These are phyloP conservation scores for Gymnopithys bicolor DNA, from an alignment of 2,797 vertebrate genomes.

Conservation along the genomic window DNA sequence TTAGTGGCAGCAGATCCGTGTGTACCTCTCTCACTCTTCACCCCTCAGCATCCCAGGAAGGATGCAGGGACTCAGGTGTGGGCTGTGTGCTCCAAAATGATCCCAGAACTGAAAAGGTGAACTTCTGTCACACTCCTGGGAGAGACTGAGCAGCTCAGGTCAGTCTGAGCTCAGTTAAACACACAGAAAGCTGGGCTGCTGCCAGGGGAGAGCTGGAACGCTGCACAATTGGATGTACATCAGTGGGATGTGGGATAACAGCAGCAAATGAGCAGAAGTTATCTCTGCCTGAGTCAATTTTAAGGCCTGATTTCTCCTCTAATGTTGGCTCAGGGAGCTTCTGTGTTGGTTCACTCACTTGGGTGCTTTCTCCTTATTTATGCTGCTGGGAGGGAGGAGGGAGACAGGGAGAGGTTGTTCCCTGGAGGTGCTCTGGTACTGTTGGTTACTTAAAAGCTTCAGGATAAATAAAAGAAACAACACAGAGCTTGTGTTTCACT, in stretches of 20 bases:
- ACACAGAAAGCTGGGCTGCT: fast-evolving
- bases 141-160: fast-evolving
- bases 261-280: neutral
- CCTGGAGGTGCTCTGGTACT: neutral
- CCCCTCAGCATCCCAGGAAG: neutral
- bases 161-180: neutral
- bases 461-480: neutral
- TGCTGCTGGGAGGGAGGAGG: neutral
- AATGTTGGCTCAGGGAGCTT: neutral
- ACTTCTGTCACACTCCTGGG: neutral
- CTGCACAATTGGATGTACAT: neutral
- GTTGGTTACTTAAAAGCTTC: neutral
- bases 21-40: neutral
- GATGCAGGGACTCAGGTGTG: neutral
- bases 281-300: neutral
- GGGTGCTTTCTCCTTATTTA: neutral
- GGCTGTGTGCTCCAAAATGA: neutral
- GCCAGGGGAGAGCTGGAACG: neutral
- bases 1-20: neutral
- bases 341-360: neutral
- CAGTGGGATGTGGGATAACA: neutral
- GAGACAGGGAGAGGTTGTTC: neutral
- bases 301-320: neutral
- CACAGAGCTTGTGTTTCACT: neutral
- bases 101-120: neutral